phyloP scores from a whole-genome alignment of 92 coral and sea anemone genomes.

The Chrysogorgia sp. region DNA sequence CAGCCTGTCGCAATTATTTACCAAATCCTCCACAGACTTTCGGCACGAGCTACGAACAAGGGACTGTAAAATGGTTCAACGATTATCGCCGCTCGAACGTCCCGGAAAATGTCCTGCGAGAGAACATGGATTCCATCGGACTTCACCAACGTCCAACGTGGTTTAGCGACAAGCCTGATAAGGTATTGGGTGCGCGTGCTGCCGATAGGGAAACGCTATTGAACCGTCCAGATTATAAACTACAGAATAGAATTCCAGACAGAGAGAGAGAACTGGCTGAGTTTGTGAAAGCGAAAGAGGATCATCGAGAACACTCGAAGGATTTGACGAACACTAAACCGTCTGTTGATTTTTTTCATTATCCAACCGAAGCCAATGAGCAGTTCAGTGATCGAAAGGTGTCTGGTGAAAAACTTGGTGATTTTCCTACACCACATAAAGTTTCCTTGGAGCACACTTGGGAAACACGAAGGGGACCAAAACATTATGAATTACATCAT shows the following conservation, averaged over 20 bases:
- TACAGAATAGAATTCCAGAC: conserved; percentile 85
- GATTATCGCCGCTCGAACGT: conserved; percentile 86
- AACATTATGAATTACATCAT: conserved; percentile 81
- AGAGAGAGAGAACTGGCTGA: conserved; percentile 87
- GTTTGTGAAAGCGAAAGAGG: conserved; percentile 66
- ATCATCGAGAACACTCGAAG: conserved; percentile 85
- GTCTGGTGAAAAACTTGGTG: conserved; percentile 56
- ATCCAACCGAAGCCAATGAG: conserved; percentile 88
- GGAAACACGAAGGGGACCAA: conserved; percentile 88
- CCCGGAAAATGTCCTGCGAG: conserved; percentile 65
- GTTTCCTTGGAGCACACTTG: conserved; percentile 79
- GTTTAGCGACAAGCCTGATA: conserved; percentile 85
- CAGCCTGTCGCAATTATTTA: conserved; percentile 76
- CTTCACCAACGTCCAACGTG: conserved; percentile 84
- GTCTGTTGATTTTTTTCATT: conserved; percentile 76
- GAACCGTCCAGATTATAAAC: conserved; percentile 73
- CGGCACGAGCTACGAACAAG: conserved; percentile 59
- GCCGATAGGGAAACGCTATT: conserved; percentile 76
- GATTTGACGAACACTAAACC: conserved; percentile 80
- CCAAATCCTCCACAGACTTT: conserved; percentile 70
- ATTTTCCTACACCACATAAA: conserved; percentile 74
- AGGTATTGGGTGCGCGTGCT: conserved; percentile 80
- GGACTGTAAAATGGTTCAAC: conserved; percentile 91
- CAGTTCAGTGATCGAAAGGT: conserved; percentile 73
- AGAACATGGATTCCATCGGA: conserved; percentile 68